These are phyloP conservation scores for Oreochromis niloticus DNA, from an alignment of 2,113 vertebrate species.

Conservation along the genomic window DNA sequence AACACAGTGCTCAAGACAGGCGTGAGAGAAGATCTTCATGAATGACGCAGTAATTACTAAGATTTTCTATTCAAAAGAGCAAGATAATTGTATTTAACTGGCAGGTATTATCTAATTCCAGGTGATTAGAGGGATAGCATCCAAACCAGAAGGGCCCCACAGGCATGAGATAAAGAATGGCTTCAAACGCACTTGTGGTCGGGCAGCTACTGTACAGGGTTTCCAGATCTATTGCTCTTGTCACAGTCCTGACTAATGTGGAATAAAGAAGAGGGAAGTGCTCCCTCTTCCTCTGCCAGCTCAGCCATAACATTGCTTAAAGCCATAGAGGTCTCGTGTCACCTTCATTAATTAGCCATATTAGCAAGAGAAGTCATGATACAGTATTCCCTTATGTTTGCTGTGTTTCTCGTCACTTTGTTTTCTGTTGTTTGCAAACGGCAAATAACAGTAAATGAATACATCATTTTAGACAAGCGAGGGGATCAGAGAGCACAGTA, in stretches of 20 bases:
- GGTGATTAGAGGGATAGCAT: background rate
- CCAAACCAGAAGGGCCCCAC: background rate
- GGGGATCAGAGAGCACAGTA: background rate
- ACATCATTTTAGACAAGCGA: background rate
- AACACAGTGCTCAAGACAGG: background rate
- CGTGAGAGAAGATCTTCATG: background rate
- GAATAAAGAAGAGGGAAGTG: slow-evolving; percentile 10
- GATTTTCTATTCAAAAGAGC: slow-evolving; percentile 3
- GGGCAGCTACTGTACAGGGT: background rate
- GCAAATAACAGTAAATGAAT: background rate
- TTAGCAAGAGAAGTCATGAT: slow-evolving; percentile 17
- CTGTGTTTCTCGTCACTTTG: background rate
- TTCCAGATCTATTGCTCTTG: slow-evolving; percentile 13
- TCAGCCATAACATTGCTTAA: slow-evolving; percentile 32
- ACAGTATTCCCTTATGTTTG: background rate
- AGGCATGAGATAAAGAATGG: background rate
- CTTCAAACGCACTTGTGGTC: background rate
- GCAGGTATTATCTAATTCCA: slow-evolving; percentile 16
- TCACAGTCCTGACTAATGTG: slow-evolving; percentile 40
- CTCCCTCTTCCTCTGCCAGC: slow-evolving; percentile 10
- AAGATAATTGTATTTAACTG: slow-evolving; percentile 29
- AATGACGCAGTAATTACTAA: background rate
- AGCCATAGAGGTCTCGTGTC: slow-evolving; percentile 32
- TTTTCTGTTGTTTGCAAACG: background rate
- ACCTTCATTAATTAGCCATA: slow-evolving; percentile 55